phyloP scores from a whole-genome alignment of 2,888 invertebrate species.

The Melinaea marsaeus region DNA sequence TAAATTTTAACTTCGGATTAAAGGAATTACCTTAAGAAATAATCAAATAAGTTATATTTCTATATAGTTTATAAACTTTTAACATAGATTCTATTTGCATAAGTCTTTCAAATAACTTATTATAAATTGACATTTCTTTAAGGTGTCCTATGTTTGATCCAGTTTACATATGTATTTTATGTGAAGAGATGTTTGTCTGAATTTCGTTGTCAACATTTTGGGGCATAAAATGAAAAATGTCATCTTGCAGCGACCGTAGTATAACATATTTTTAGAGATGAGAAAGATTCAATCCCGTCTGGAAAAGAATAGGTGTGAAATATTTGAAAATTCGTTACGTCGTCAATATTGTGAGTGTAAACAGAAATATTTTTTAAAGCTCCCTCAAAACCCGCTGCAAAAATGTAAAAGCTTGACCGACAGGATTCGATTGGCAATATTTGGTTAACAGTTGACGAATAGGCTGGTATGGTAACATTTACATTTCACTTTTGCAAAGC shows the following conservation, averaged over 20 bases:
- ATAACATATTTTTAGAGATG: slow-evolving; percentile 16
- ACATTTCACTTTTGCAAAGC: too few species aligned
- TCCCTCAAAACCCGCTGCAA: slow-evolving; percentile 1
- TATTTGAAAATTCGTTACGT: slow-evolving; percentile 14
- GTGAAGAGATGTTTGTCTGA: background rate
- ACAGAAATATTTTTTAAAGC: background rate
- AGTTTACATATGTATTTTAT: too few species aligned
- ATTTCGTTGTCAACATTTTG: background rate
- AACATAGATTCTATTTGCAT: too few species aligned
- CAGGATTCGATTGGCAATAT: slow-evolving; percentile 16
- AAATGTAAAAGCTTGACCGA: slow-evolving; percentile 20
- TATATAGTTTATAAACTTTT: too few species aligned
- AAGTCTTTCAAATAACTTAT: too few species aligned
- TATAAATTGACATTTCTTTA: too few species aligned
- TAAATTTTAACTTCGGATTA: too few species aligned
- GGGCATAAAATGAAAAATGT: background rate
- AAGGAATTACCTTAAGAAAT: too few species aligned
- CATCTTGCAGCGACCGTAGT: background rate
- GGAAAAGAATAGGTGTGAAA: slow-evolving; percentile 10
- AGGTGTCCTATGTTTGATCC: too few species aligned
- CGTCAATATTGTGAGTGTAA: background rate
- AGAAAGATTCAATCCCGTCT: slow-evolving; percentile 16
- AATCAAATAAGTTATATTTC: too few species aligned
- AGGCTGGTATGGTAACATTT: too few species aligned
- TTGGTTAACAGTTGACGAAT: slow-evolving; percentile 17